Evolutionary conservation across 2,113 vertebrate species (phyloP), one percentile per base, ranked within the genome.

Genomic region (Neopipo cinnamomea): DNA sequence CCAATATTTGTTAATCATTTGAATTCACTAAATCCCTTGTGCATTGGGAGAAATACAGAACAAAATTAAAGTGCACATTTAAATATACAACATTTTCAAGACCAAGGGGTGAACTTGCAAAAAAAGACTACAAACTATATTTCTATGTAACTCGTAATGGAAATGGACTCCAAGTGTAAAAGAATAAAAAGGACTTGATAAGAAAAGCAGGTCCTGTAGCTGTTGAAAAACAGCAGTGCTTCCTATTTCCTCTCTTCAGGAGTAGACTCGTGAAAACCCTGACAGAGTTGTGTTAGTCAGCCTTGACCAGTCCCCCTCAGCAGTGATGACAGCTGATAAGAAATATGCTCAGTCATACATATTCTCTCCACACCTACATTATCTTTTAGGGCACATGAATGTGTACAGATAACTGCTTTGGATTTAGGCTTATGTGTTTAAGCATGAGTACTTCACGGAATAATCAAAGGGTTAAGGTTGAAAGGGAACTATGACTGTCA

Each of bases 1-100:
- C 80, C 84, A 94, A 46, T 94, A 87, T 91, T 91, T 92, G 61
- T 84, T 94, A 89, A 81, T 89, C 12, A 6, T 61, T 92, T 87
- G 25, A 82, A 81, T 75, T 78, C 77, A 61, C 22, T 72, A 89
- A 89, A 78, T 62, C 52, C 24, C 18, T 37, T 81, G 20, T 68
- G 44, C 4, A 2, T 9, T 27, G 44, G 41, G 20, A 76, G 24
- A 87, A 93, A 87, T 22, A 65, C 12, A n/a, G 35, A 72, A 81
- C 15, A 89, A 93, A 91, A 87, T 49, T 52, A 44, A 89, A 92
- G 13, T 12, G 6, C 15, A 62, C 33, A 74, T 58, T 90, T 83
- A 62, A 68, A 73, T 49, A 46, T 1, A 66, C 28, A 42, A 35
- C 74, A 37, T 77, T 76, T 80, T 89, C 9, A 68, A 86, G 46